Evolutionary conservation across 2,797 vertebrate genomes (phyloP).

Genomic region (Glyptemys insculpta): DNA sequence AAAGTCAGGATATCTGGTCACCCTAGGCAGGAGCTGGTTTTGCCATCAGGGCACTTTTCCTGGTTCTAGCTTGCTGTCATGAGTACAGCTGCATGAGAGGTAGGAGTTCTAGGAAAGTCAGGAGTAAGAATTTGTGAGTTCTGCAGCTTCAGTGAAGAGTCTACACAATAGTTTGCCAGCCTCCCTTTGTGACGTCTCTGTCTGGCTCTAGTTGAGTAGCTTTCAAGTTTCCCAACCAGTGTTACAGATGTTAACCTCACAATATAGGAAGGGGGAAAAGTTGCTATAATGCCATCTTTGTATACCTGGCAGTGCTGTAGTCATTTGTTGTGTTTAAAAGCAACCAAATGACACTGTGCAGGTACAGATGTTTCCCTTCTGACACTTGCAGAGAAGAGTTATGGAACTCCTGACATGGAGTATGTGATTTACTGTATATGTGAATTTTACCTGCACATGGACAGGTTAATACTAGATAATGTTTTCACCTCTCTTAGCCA

Average conservation of each 20-base stretch:
- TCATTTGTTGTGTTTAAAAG: accelerated
- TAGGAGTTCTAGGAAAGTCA: background rate
- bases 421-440: background rate
- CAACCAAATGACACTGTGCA: accelerated
- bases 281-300: background rate
- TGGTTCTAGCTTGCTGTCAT: background rate
- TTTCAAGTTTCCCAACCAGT: accelerated
- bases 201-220: accelerated
- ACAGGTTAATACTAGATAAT: background rate
- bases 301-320: background rate
- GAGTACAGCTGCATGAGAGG: constrained; percentile 16
- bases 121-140: background rate
- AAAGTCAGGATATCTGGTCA: too few species aligned
- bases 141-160: background rate
- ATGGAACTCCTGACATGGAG: background rate
- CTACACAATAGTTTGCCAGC: background rate
- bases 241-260: background rate
- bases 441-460: background rate
- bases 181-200: background rate
- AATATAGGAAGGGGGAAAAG: too few species aligned
- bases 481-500: too few species aligned
- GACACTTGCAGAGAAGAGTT: accelerated
- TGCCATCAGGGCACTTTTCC: constrained; percentile 17
- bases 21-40: background rate
- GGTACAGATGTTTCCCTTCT: background rate